Percentiles rank a stretch among this genome's conserved stretches.
Conservation (phyloP, 2,113 vertebrate species). For the Embiotoca jacksoni region DNA sequence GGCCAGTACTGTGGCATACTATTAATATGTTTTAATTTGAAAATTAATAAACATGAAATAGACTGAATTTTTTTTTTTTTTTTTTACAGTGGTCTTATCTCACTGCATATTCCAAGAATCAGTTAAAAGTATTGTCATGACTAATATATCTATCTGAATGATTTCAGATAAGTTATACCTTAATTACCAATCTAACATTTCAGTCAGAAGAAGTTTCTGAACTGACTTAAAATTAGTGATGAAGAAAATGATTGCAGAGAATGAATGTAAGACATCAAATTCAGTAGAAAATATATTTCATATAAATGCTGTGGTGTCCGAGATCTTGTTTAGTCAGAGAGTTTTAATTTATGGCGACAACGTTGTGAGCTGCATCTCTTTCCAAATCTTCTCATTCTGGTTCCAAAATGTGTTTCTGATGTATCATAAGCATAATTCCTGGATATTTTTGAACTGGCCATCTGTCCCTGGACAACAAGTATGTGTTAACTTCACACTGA, state of each 20-base stretch:
- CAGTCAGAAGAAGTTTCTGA: background rate
- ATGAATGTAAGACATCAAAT: background rate
- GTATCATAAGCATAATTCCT: background rate
- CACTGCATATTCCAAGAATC: slow-evolving; percentile 10
- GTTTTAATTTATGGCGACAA: slow-evolving; percentile 31
- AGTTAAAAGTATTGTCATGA: background rate
- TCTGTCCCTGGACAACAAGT: background rate
- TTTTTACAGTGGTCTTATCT: too few relatives aligned
- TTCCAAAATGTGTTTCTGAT: background rate
- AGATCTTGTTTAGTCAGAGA: background rate
- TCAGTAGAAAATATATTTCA: slow-evolving; percentile 30
- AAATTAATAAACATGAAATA: too few relatives aligned
- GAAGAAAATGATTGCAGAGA: slow-evolving; percentile 13
- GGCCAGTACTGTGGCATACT: too few relatives aligned
- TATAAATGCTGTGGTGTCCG: slow-evolving; percentile 14
- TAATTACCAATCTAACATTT: background rate
- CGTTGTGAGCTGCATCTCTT: slow-evolving; percentile 12
- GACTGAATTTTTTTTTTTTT: too few relatives aligned
- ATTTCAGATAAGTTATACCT: background rate
- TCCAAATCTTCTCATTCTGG: background rate
- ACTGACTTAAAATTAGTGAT: background rate
- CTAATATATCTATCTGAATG: background rate
- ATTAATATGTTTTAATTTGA: too few relatives aligned
- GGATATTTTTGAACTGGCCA: background rate
- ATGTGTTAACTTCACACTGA: background rate